Evolutionary conservation across 1,140 invertebrate genomes (phyloP), one percentile per base, ranked within the genome.

Genomic region (Temnothorax longispinosus): DNA sequence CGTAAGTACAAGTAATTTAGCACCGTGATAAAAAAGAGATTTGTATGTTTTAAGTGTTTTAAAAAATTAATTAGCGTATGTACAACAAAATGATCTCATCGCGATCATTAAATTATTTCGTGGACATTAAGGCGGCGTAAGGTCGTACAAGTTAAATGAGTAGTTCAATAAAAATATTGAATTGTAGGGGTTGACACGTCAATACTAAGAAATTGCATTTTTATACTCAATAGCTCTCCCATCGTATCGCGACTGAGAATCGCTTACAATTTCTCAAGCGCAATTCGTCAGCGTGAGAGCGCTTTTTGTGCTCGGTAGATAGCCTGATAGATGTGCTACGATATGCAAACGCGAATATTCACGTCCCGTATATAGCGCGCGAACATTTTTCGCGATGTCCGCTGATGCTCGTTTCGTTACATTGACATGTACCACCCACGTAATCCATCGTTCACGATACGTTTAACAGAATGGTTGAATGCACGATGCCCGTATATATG

Each of bases 311-410:
- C 35, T 6, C 35, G 52, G 50, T 32, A 75, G 80, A 84, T 84
- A 84, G 69, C 69, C 69, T 84, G 88, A 89, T 89, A 89, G 71
- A 82, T 89, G 86, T 50, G 67, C 67, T 56, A 54, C 77, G 88
- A 89, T 86, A 87, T 85, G 65, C 44, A 69, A 62, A 76, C 86
- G 72, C 82, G 32, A 60, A 50, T 82, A 90, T 90, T 77, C 75
- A 89, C 65, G 64, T 74, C 67, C 44, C 71, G 38, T 64, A 77
- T 64, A 77, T 78, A 77, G 88, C 74, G 75, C 77, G 76, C 75
- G 62, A 56, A 56, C 64, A 69, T 67, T 67, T 52, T 64, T 86
- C 58, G 56, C 60, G 52, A 56, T 56, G 67, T 74, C 71, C 75
- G 67, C 41, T 72, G 74, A 32, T 64, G n/a, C 52, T 88, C 81